A percentile compares a stretch with the other conserved stretches of the same genome.
phyloP scores from a whole-genome alignment of 2,888 invertebrate species.

The Drosophila maculinotata region DNA sequence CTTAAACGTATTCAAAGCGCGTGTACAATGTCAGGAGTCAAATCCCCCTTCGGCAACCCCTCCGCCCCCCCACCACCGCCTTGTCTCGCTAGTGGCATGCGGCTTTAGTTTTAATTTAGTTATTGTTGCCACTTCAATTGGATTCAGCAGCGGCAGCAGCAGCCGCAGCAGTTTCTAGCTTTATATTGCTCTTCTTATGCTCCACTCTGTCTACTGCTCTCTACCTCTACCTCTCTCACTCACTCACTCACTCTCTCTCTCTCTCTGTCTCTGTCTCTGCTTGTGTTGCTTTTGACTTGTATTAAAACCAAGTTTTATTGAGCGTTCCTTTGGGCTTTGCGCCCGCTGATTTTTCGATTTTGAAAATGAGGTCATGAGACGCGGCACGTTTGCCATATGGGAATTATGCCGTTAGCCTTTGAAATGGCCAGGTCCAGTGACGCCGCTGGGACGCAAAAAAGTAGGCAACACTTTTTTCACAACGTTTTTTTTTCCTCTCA shows the following conservation, averaged over 20 bases:
- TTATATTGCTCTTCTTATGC: constrained; percentile 13
- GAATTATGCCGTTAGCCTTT: constrained; percentile 64
- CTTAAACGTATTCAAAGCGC: constrained; percentile 76
- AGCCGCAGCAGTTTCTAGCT: constrained; percentile 20
- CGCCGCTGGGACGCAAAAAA: constrained; percentile 37
- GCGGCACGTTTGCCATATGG: constrained; percentile 64
- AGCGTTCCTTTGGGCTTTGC: constrained; percentile 78
- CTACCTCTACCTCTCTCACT: not conserved
- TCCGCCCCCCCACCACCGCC: not conserved
- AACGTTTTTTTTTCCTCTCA: no score
- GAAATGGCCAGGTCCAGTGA: constrained; percentile 52
- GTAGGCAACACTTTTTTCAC: constrained; percentile 37
- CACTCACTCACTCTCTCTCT: not conserved
- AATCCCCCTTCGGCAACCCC: not conserved
- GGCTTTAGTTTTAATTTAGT: constrained; percentile 77
- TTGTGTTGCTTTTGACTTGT: constrained; percentile 26
- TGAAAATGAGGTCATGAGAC: constrained; percentile 80
- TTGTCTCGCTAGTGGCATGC: constrained; percentile 40
- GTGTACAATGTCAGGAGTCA: constrained; percentile 57
- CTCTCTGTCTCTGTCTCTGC: not conserved
- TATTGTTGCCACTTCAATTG: constrained; percentile 75
- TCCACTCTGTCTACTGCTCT: not conserved
- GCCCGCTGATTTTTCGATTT: constrained; percentile 82
- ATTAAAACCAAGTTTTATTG: constrained; percentile 71
- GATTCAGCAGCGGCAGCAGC: constrained; percentile 31